Conservation (phyloP, 30 jellyfish, hydroid and myxozoan species). For the Catostylus mosaicus region DNA sequence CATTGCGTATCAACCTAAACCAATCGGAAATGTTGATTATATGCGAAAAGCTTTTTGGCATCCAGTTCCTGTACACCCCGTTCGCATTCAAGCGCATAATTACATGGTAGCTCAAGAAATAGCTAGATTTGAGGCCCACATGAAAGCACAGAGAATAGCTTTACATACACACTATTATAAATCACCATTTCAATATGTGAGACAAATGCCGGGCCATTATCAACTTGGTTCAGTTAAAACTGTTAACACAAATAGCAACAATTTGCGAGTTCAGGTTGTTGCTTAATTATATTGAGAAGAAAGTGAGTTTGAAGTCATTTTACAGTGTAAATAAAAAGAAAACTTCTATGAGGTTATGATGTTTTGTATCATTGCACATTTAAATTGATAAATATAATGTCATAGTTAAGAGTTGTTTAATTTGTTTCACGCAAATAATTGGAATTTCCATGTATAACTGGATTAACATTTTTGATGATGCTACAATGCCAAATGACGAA, state of each 20-base stretch:
- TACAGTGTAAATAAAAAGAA: background rate
- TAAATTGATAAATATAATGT: too few relatives aligned
- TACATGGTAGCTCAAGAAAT: constrained; percentile 92
- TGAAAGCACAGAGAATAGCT: constrained; percentile 87
- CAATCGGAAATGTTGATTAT: constrained; percentile 58
- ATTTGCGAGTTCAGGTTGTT: constrained; percentile 55
- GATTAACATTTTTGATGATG: background rate
- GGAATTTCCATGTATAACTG: too few relatives aligned
- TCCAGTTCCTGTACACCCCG: constrained; percentile 80
- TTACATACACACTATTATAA: constrained; percentile 89
- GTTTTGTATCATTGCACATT: background rate
- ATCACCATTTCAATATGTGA: constrained; percentile 59
- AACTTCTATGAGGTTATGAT: background rate
- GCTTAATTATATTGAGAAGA: constrained; percentile 34
- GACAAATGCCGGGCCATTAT: constrained; percentile 36
- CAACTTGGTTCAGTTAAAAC: constrained; percentile 9
- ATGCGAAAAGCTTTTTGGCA: constrained; percentile 77
- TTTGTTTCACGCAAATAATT: too few relatives aligned
- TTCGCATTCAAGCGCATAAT: constrained; percentile 86
- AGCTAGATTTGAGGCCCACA: constrained; percentile 92
- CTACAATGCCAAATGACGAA: background rate
- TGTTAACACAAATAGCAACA: constrained; percentile 13
- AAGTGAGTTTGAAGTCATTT: constrained; percentile 9
- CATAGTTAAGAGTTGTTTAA: too few relatives aligned
- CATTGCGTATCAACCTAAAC: constrained; percentile 50